phyloP scores from a whole-genome alignment of 2,888 invertebrate genomes.

The Eristalis intricaria region DNA sequence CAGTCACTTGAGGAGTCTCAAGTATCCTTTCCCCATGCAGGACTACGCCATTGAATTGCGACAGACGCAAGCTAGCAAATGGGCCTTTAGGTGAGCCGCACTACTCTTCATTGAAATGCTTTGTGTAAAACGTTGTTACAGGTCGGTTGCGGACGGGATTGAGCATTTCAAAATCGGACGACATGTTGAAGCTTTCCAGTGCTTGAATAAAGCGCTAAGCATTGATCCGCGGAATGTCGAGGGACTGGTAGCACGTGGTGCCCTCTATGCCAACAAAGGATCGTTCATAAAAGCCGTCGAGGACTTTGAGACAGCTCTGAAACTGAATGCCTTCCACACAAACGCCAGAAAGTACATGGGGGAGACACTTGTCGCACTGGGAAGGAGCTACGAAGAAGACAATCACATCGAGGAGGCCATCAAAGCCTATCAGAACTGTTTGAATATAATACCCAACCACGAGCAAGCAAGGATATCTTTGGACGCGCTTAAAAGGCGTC shows the following conservation, averaged over 20 bases:
- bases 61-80: slow-evolving; percentile 94
- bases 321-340: slow-evolving; percentile 93
- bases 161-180: slow-evolving; percentile 96
- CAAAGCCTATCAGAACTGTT: slow-evolving; percentile 91
- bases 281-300: slow-evolving; percentile 96
- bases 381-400: slow-evolving; percentile 93
- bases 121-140: slow-evolving; percentile 71
- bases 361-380: slow-evolving; percentile 94
- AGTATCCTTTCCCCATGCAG: slow-evolving; percentile 88
- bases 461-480: slow-evolving; percentile 93
- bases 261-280: slow-evolving; percentile 95
- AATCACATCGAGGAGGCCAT: slow-evolving; percentile 92
- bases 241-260: slow-evolving; percentile 94
- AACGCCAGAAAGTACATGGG: slow-evolving; percentile 97
- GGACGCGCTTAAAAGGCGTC: slow-evolving; percentile 89
- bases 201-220: slow-evolving; percentile 94
- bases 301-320: slow-evolving; percentile 95
- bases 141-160: slow-evolving; percentile 96
- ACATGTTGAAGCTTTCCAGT: slow-evolving; percentile 97
- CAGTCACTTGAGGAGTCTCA: slow-evolving; percentile 81
- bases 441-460: slow-evolving; percentile 92
- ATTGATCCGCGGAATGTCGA: slow-evolving; percentile 96
- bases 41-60: slow-evolving; percentile 93
- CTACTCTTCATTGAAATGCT: slow-evolving; percentile 7
- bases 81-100: slow-evolving; percentile 88